A percentile compares a stretch with the other conserved stretches of the same genome.
Evolutionary conservation across 2,113 vertebrate species (phyloP).

Genomic region (Ariopsis seemanni): DNA sequence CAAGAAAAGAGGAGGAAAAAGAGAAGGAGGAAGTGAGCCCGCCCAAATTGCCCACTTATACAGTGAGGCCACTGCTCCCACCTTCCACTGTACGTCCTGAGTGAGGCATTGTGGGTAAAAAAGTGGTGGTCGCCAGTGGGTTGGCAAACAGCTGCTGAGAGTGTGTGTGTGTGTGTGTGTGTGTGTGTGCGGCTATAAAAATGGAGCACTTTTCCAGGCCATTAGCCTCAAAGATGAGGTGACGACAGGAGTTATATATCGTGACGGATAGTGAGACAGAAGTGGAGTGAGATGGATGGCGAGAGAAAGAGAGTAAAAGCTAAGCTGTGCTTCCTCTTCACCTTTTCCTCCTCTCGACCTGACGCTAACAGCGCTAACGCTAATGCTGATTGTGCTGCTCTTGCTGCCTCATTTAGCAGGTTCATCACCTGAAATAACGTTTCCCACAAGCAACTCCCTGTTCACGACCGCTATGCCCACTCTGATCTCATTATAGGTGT

Average conservation of each 20-base stretch:
- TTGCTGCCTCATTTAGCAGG: conserved; percentile 7
- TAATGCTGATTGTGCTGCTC: background rate
- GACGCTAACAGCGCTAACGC: conserved; percentile 13
- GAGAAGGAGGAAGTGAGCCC: conserved; percentile 52
- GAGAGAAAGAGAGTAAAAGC: background rate
- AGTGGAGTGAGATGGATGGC: conserved; percentile 12
- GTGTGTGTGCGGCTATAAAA: conserved; percentile 22
- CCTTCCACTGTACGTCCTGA: conserved; percentile 45
- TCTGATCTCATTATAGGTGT: background rate
- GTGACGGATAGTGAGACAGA: conserved; percentile 54
- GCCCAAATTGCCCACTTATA: conserved; percentile 4
- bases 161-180: conserved; percentile 5
- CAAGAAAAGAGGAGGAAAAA: conserved; percentile 64
- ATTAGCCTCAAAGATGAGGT: conserved; percentile 58
- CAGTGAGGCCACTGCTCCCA: conserved; percentile 42
- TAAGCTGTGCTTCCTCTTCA: conserved; percentile 1
- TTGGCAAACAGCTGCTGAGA: background rate
- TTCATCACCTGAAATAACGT: background rate
- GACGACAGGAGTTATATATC: conserved; percentile 46
- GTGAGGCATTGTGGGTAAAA: background rate
- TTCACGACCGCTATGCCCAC: background rate
- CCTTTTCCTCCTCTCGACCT: background rate
- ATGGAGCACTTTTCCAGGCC: conserved; percentile 62
- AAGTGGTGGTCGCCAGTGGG: background rate
- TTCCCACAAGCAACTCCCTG: background rate